Evolutionary conservation across 2,797 vertebrate species (phyloP).

Genomic region (Linurgus olivaceus): DNA sequence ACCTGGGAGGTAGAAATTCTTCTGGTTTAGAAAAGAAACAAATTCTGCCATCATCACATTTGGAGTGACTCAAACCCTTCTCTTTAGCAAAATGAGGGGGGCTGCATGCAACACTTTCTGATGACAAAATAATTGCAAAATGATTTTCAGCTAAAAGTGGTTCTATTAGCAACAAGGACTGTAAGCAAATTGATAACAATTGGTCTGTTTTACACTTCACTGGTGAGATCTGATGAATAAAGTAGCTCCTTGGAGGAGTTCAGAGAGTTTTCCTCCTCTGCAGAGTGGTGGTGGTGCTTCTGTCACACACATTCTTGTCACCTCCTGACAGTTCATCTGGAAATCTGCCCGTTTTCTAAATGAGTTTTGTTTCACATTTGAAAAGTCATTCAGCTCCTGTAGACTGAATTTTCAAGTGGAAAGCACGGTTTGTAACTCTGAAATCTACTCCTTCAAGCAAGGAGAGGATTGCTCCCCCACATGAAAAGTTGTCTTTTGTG

Average conservation of each 20-base stretch:
- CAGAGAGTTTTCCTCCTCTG: neutral
- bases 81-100: neutral
- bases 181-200: constrained; percentile 15
- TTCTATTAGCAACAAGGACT: neutral
- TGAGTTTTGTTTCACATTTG: constrained; percentile 35
- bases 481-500: neutral
- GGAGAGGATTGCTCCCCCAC: neutral
- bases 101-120: neutral
- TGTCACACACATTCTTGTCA: neutral
- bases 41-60: neutral
- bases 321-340: neutral
- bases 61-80: neutral
- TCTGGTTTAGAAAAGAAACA: constrained; percentile 36
- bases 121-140: constrained; percentile 30
- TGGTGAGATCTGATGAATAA: neutral
- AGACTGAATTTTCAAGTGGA: neutral
- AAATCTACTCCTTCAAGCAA: neutral
- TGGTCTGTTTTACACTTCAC: neutral
- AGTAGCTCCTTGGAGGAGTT: neutral
- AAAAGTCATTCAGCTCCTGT: neutral
- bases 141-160: constrained; percentile 19
- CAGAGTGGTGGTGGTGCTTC: neutral
- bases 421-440: neutral
- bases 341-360: constrained; percentile 19
- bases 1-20: constrained; percentile 58